Evolutionary conservation across 2,113 vertebrate genomes (phyloP).

Genomic region (Lycocorax pyrrhopterus): DNA sequence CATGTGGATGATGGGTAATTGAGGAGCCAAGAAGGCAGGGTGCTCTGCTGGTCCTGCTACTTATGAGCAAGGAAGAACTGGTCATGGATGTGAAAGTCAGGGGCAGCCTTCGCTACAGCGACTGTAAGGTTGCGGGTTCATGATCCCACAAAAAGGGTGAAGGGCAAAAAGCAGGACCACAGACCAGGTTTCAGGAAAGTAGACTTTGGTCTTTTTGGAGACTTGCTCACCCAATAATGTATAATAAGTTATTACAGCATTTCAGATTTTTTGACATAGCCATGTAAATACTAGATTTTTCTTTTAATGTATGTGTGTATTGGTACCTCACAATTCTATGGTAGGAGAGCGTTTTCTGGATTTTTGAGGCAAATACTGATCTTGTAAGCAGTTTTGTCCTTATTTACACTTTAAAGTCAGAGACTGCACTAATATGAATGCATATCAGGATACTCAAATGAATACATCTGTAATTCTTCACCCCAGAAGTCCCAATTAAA

Average conservation of each 20-base stretch:
- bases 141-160: background rate
- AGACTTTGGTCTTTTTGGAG: background rate
- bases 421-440: background rate
- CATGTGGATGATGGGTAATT: accelerated
- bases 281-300: background rate
- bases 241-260: background rate
- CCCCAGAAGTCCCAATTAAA: background rate
- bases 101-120: background rate
- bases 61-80: background rate
- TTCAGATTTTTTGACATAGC: background rate
- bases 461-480: background rate
- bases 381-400: background rate
- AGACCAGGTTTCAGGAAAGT: background rate
- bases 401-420: background rate
- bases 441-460: background rate
- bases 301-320: background rate
- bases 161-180: background rate
- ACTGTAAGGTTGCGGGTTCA: background rate
- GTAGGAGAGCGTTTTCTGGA: background rate
- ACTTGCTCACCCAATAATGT: background rate
- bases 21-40: background rate
- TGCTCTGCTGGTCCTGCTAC: background rate
- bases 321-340: background rate
- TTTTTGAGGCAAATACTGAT: background rate
- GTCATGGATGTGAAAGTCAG: background rate